Evolutionary conservation across 1,140 invertebrate species (phyloP).

Genomic region (Hestina assimilis): DNA sequence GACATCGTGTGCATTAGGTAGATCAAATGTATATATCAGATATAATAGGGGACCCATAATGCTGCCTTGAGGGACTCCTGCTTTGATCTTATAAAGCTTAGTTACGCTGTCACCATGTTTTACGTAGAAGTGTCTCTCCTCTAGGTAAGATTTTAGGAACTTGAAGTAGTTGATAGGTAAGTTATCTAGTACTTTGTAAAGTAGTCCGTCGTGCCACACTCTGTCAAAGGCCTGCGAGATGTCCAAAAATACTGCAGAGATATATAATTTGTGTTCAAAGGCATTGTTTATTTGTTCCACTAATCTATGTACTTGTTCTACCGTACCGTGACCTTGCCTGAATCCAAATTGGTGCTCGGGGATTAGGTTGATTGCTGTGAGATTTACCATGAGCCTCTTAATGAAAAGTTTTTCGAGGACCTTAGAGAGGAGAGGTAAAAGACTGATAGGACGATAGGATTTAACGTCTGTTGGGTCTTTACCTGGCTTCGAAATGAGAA

Average conservation of each 20-base stretch:
- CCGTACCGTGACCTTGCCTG: neutral
- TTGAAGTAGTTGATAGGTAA: slow-evolving; percentile 7
- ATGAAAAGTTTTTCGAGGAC: slow-evolving; percentile 17
- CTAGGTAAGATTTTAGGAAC: slow-evolving; percentile 11
- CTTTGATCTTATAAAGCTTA: neutral
- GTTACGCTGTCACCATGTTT: neutral
- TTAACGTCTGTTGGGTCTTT: slow-evolving; percentile 2
- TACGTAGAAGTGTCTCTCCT: slow-evolving; percentile 6
- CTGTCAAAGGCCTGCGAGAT: slow-evolving; percentile 16
- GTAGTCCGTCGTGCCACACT: slow-evolving; percentile 19
- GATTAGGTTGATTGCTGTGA: neutral
- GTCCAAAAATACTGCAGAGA: slow-evolving; percentile 10
- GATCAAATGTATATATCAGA: neutral
- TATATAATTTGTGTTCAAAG: slow-evolving; percentile 7
- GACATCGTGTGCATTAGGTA: neutral
- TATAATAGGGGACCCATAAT: slow-evolving; percentile 22
- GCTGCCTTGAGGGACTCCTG: slow-evolving; percentile 20
- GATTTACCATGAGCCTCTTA: neutral
- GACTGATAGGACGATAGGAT: slow-evolving; percentile 29
- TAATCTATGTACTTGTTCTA: slow-evolving; percentile 17
- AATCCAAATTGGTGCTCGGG: slow-evolving; percentile 16
- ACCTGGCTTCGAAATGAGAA: neutral
- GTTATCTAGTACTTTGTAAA: slow-evolving; percentile 8
- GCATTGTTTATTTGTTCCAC: neutral
- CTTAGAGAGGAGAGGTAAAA: slow-evolving; percentile 21